These are phyloP conservation scores for Xenopus borealis DNA, from an alignment of 2,113 vertebrate genomes.

Conservation along the genomic window DNA sequence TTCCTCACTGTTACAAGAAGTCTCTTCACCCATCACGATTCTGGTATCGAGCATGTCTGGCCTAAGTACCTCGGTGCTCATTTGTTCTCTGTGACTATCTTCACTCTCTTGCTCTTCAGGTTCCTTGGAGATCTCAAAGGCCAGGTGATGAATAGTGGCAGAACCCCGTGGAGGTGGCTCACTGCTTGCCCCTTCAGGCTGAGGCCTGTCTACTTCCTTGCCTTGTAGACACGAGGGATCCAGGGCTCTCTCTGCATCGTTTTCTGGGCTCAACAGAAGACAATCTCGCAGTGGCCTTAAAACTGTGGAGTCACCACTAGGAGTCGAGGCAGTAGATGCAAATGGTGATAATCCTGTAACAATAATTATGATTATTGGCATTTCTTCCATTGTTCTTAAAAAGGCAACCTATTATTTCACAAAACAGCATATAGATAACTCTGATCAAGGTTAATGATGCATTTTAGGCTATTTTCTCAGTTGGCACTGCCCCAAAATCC, in stretches of 20 bases:
- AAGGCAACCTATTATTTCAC: too few relatives aligned
- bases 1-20: constrained; percentile 64
- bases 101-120: constrained; percentile 58
- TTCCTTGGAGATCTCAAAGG: constrained; percentile 34
- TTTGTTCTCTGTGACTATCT: constrained; percentile 55
- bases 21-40: constrained; percentile 89
- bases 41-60: constrained; percentile 69
- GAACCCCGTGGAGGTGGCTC: constrained; percentile 56
- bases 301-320: constrained; percentile 66
- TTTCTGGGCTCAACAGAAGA: constrained; percentile 44
- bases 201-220: constrained; percentile 68
- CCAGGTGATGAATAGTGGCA: constrained; percentile 45
- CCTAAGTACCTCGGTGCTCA: constrained; percentile 45
- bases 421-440: too few relatives aligned
- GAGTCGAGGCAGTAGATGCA: constrained; percentile 66
- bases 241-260: constrained; percentile 39
- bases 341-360: constrained; percentile 67
- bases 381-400: too few relatives aligned
- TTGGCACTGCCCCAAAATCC: too few relatives aligned
- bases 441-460: too few relatives aligned
- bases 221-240: constrained; percentile 54
- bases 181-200: constrained; percentile 82
- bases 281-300: constrained; percentile 67
- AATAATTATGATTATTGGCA: too few relatives aligned
- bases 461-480: too few relatives aligned